Evolutionary conservation across 2,797 vertebrate species (phyloP).

Genomic region (Oreochromis grahami): DNA sequence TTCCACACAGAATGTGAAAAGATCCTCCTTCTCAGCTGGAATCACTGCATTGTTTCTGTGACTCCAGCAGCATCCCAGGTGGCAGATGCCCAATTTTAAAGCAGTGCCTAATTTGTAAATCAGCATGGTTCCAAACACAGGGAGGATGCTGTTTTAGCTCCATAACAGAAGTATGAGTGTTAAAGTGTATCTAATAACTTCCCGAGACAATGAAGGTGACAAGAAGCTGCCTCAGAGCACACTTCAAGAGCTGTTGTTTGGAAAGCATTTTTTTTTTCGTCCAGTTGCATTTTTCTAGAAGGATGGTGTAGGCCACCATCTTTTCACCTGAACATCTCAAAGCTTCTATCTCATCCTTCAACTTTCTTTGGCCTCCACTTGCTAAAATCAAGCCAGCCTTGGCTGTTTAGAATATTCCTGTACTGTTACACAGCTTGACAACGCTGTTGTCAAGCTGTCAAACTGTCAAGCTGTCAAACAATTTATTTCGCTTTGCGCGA

Average conservation of each 20-base stretch:
- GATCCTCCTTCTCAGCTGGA: not conserved
- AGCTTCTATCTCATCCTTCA: not conserved
- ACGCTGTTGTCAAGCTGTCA: not conserved
- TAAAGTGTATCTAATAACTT: not conserved
- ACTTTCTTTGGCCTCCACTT: not conserved
- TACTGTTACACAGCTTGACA: not conserved
- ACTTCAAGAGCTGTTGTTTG: not conserved
- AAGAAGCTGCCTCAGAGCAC: not conserved
- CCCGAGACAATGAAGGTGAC: not conserved
- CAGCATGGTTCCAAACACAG: not conserved
- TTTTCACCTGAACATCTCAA: not conserved
- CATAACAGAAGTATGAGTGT: not conserved
- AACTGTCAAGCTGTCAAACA: too few relatives aligned
- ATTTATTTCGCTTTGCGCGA: not conserved
- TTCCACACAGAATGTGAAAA: not conserved
- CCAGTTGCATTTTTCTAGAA: not conserved
- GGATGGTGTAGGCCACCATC: not conserved
- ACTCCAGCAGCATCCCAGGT: not conserved
- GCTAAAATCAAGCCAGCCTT: not conserved
- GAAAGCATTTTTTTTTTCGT: not conserved
- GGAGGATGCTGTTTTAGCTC: not conserved
- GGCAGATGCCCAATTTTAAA: not conserved
- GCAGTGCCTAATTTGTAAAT: not conserved
- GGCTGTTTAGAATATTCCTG: not conserved
- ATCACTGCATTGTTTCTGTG: not conserved